These are phyloP conservation scores for Atta texana DNA, from an alignment of 1,140 invertebrate species.

Conservation along the genomic window DNA sequence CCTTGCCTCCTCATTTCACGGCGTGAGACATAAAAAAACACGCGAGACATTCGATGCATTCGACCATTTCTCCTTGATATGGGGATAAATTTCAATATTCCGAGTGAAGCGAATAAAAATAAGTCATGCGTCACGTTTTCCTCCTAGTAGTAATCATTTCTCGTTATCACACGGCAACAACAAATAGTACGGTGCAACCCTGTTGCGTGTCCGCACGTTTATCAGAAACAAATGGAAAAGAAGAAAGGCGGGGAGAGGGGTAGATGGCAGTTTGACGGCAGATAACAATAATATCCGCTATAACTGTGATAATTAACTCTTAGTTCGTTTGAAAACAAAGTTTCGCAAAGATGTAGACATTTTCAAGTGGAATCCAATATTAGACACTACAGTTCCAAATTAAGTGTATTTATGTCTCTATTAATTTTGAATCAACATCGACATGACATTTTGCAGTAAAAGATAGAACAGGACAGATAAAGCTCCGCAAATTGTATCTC, in stretches of 20 bases:
- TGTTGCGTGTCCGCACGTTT: conserved; percentile 69
- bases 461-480: not conserved
- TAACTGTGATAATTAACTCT: conserved; percentile 71
- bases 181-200: conserved; percentile 60
- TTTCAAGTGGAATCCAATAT: not conserved
- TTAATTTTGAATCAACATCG: not conserved
- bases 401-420: not conserved
- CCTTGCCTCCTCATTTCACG: not conserved
- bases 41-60: conserved; percentile 64
- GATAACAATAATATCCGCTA: conserved; percentile 66
- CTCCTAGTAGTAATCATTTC: conserved; percentile 35
- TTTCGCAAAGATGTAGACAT: conserved; percentile 20
- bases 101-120: conserved; percentile 21
- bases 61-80: conserved; percentile 6
- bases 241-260: not conserved
- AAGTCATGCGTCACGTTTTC: conserved; percentile 25
- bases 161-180: conserved; percentile 71
- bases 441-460: not conserved
- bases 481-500: not conserved
- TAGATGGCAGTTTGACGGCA: conserved; percentile 27
- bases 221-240: conserved; percentile 64
- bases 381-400: not conserved
- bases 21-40: conserved; percentile 62
- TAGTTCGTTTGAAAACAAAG: conserved; percentile 48
- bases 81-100: conserved; percentile 21